Conservation (phyloP, 1,140 invertebrate species). For the Trichogramma pretiosum region DNA sequence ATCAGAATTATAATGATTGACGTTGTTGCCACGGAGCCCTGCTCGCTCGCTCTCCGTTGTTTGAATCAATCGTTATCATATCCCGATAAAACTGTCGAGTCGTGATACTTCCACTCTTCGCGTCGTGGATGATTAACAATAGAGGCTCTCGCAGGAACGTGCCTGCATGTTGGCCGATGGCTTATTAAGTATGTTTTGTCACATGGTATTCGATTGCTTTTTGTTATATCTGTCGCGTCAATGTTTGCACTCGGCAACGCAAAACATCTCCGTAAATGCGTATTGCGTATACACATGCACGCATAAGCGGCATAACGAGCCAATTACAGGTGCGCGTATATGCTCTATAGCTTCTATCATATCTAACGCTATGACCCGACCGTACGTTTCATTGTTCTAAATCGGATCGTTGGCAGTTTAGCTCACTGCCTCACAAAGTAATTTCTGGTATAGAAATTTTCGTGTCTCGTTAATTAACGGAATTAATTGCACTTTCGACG, state of each 20-base stretch:
- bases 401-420: no score
- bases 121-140: no score
- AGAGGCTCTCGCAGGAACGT: not conserved
- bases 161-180: not conserved
- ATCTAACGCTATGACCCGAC: not conserved
- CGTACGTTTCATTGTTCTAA: conserved; percentile 7
- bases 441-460: no score
- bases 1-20: conserved; percentile 5
- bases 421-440: no score
- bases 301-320: conserved; percentile 6
- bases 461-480: conserved; percentile 15
- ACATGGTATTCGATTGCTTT: no score
- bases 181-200: conserved; percentile 12
- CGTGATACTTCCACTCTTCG: no score
- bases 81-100: conserved; percentile 3
- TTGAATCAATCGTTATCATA: conserved; percentile 12
- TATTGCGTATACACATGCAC: no score
- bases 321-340: no score
- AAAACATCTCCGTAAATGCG: no score
- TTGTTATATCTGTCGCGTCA: no score
- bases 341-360: no score
- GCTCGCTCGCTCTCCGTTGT: not conserved
- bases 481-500: conserved; percentile 11
- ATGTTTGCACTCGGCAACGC: no score
- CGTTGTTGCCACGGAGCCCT: not conserved